phyloP scores from a whole-genome alignment of 1,140 invertebrate genomes.

The Physella acuta region DNA sequence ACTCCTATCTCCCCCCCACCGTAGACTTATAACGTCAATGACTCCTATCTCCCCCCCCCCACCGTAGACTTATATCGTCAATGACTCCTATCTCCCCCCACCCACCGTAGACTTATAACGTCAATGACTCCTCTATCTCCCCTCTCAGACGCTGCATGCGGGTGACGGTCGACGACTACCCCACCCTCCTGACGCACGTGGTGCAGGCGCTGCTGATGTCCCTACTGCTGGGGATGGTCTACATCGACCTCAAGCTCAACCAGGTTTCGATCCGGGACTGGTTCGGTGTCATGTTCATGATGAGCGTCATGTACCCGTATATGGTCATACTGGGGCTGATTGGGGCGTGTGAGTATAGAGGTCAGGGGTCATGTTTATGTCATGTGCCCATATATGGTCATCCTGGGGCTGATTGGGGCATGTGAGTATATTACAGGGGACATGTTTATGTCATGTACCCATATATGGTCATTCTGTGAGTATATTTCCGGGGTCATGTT shows the following conservation, averaged over 20 bases:
- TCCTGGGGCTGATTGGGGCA: slow-evolving; percentile 47
- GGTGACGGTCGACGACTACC: slow-evolving; percentile 45
- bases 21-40: too few species aligned
- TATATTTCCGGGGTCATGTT: slow-evolving; percentile 51
- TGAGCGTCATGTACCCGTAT: slow-evolving; percentile 50
- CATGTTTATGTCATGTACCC: too few species aligned
- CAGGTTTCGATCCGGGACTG: slow-evolving; percentile 45
- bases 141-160: slow-evolving; percentile 40
- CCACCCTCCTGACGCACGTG: slow-evolving; percentile 39
- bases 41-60: too few species aligned
- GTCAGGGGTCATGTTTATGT: too few species aligned
- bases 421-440: slow-evolving; percentile 35
- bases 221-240: slow-evolving; percentile 47
- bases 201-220: slow-evolving; percentile 51
- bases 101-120: slow-evolving; percentile 1
- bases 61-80: background rate
- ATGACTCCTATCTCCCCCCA: background rate
- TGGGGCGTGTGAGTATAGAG: slow-evolving; percentile 40
- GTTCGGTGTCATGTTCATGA: slow-evolving; percentile 49
- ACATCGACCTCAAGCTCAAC: slow-evolving; percentile 38
- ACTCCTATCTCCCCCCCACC: too few species aligned
- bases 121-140: background rate
- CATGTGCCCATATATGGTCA: slow-evolving; percentile 51
- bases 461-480: too few species aligned
- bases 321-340: slow-evolving; percentile 49